phyloP scores from a whole-genome alignment of 2,888 invertebrate species.

The Drosophila trichaetosa region DNA sequence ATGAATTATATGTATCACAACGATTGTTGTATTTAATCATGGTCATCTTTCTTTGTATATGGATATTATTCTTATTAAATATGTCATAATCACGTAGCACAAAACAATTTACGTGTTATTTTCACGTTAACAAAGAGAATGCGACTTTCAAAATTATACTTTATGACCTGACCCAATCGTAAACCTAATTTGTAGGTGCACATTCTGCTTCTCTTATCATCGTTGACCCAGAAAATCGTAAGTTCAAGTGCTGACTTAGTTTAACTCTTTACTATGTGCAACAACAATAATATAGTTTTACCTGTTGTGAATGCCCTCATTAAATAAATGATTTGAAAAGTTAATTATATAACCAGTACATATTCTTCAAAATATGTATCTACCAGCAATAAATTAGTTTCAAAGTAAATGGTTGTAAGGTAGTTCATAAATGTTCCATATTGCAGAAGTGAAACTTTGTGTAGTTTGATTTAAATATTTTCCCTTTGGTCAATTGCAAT shows the following conservation, averaged over 20 bases:
- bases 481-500: conserved; percentile 7
- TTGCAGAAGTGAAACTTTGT: background rate
- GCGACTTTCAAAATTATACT: background rate
- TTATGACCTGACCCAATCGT: conserved; percentile 27
- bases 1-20: conserved; percentile 13
- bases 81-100: conserved; percentile 21
- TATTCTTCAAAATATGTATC: background rate
- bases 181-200: conserved; percentile 9
- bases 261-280: too few relatives aligned
- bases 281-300: background rate
- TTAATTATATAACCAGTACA: background rate
- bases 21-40: conserved; percentile 9
- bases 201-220: conserved; percentile 7
- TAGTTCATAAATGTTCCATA: background rate
- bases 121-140: conserved; percentile 28
- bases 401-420: background rate
- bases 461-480: background rate
- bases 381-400: background rate
- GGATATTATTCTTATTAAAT: conserved; percentile 9
- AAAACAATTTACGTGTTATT: conserved; percentile 39
- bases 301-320: background rate
- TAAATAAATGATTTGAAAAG: background rate
- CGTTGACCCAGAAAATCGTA: conserved; percentile 18
- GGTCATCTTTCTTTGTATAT: conserved; percentile 15
- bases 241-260: background rate